Evolutionary conservation across 2,888 invertebrate species (phyloP).

Genomic region (Temnothorax unifasciatus): DNA sequence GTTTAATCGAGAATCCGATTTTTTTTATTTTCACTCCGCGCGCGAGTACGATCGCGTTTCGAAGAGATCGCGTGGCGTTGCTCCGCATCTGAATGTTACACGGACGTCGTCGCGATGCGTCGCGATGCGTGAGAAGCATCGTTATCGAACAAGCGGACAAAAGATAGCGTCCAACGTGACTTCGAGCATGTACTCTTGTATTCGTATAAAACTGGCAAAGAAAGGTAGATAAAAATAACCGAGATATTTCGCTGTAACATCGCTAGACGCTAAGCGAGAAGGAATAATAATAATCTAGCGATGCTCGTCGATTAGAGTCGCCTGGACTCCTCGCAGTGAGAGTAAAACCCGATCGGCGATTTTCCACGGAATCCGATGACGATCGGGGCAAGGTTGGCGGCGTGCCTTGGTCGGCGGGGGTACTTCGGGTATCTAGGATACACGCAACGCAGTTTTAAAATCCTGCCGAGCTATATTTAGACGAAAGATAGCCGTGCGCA

Average conservation of each 20-base stretch:
- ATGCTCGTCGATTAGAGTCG: not conserved
- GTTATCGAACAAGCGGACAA: not conserved
- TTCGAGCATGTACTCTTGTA: not conserved
- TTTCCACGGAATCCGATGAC: constrained; percentile 24
- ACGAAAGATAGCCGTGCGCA: constrained; percentile 71
- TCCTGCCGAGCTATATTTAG: constrained; percentile 78
- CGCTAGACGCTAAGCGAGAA: not conserved
- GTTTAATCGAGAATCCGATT: constrained; percentile 9
- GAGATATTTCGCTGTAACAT: constrained; percentile 4
- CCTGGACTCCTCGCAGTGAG: constrained; percentile 19
- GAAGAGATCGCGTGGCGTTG: not conserved
- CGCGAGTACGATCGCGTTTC: not conserved
- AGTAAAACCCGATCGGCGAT: constrained; percentile 55
- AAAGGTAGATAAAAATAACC: not conserved
- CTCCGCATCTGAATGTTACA: not conserved
- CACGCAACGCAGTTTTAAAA: constrained; percentile 72
- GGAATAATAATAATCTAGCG: constrained; percentile 3
- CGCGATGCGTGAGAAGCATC: not conserved
- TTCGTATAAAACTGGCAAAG: not conserved
- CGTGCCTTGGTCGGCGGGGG: constrained; percentile 19
- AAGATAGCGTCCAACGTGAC: not conserved
- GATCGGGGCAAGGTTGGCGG: constrained; percentile 6
- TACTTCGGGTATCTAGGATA: constrained; percentile 68
- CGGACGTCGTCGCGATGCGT: not conserved
- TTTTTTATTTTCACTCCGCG: no score